These are phyloP conservation scores for Pararge aegeria DNA, from an alignment of 1,140 invertebrate genomes.

Conservation along the genomic window DNA sequence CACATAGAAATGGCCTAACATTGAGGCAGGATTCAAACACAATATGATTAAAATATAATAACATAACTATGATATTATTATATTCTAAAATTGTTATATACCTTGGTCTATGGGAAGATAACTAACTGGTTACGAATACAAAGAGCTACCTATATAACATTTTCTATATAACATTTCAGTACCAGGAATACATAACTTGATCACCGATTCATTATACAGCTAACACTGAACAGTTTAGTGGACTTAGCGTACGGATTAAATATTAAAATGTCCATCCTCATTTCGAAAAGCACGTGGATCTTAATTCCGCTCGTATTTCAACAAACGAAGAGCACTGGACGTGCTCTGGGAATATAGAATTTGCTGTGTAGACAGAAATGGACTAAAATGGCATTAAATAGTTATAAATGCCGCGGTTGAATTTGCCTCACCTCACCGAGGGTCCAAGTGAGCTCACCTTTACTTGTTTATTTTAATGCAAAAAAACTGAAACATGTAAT, in stretches of 20 bases:
- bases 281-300: not conserved
- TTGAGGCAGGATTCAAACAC: too few species aligned
- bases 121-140: too few species aligned
- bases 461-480: too few species aligned
- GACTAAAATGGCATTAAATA: not conserved
- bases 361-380: not conserved
- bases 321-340: not conserved
- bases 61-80: too few species aligned
- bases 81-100: too few species aligned
- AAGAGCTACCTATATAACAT: too few species aligned
- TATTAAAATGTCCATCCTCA: not conserved
- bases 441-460: not conserved
- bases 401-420: not conserved
- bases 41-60: too few species aligned
- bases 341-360: not conserved
- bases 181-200: too few species aligned
- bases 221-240: not conserved
- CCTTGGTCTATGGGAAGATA: too few species aligned
- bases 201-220: not conserved
- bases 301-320: not conserved
- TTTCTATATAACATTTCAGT: too few species aligned
- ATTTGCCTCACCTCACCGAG: not conserved
- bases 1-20: too few species aligned
- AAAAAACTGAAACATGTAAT: too few species aligned
- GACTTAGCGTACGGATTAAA: not conserved